A percentile compares a stretch with the other conserved stretches of the same genome.
These are phyloP conservation scores for Thunnus albacares DNA, from an alignment of 2,797 vertebrate genomes.

Conservation along the genomic window DNA sequence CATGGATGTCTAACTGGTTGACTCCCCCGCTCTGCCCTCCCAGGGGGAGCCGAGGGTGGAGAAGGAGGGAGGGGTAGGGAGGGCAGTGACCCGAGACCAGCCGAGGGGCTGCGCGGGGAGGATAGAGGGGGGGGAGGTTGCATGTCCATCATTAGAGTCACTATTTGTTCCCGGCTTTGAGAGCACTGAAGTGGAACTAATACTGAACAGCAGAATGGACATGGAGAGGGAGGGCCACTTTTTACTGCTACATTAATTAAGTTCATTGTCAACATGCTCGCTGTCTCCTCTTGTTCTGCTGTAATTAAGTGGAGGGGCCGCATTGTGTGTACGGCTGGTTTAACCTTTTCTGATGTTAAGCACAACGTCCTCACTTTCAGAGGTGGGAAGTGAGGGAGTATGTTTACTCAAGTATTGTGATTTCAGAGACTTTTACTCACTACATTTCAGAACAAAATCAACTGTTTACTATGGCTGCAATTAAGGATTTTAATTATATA, in stretches of 20 bases:
- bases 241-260: slow-evolving; percentile 95
- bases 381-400: slow-evolving; percentile 13
- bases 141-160: slow-evolving; percentile 86
- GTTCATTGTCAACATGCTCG: slow-evolving; percentile 81
- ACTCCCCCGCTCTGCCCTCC: slow-evolving; percentile 77
- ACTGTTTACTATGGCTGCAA: not conserved
- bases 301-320: slow-evolving; percentile 62
- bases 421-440: not conserved
- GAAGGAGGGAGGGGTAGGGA: slow-evolving; percentile 21
- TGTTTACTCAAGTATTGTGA: not conserved
- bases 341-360: slow-evolving; percentile 67
- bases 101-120: slow-evolving; percentile 36
- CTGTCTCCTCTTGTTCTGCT: slow-evolving; percentile 64
- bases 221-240: slow-evolving; percentile 85
- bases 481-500: not conserved
- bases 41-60: slow-evolving; percentile 62
- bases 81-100: slow-evolving; percentile 87
- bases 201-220: slow-evolving; percentile 84
- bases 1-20: slow-evolving; percentile 88
- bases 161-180: slow-evolving; percentile 83
- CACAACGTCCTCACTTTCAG: slow-evolving; percentile 30
- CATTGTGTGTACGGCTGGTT: slow-evolving; percentile 51
- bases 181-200: slow-evolving; percentile 88
- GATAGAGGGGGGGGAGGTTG: slow-evolving; percentile 46
- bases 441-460: not conserved